Percentiles rank a stretch among this genome's conserved stretches.
Evolutionary conservation across 2,888 invertebrate species (phyloP).

Genomic region (Drosophila infuscata): DNA sequence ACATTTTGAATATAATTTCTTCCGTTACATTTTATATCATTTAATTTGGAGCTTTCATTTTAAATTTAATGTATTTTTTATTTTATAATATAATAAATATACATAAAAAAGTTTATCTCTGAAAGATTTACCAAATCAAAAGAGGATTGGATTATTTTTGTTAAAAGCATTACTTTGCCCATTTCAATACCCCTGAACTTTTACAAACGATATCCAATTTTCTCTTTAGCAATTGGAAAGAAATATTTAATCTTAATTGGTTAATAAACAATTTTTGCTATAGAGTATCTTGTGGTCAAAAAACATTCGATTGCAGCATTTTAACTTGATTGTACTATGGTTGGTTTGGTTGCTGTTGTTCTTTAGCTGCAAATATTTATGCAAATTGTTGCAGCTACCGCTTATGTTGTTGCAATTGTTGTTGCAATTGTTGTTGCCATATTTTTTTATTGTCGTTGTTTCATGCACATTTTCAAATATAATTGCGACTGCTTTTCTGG

Average conservation of each 20-base stretch:
- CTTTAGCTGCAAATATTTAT: constrained; percentile 71
- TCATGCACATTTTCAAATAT: constrained; percentile 75
- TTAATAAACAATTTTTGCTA: background rate
- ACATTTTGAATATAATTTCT: background rate
- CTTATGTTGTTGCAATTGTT: constrained; percentile 25
- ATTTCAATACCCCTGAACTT: background rate
- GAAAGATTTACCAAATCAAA: background rate
- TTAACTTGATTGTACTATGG: constrained; percentile 10
- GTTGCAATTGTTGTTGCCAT: constrained; percentile 49
- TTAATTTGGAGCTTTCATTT: background rate
- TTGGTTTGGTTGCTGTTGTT: constrained; percentile 31
- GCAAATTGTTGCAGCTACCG: constrained; percentile 56
- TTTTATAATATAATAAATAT: background rate
- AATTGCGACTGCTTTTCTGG: constrained; percentile 72
- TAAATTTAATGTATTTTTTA: background rate
- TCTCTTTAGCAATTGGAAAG: background rate
- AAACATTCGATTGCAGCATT: background rate
- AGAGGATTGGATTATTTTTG: background rate
- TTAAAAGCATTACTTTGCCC: background rate
- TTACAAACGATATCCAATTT: background rate
- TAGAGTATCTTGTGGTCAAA: constrained; percentile 9
- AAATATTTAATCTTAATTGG: background rate
- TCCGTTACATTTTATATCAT: background rate
- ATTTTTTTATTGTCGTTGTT: constrained; percentile 67
- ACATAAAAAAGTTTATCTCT: background rate